Percentiles rank a stretch among this genome's conserved stretches.
phyloP scores from a whole-genome alignment of 2,797 vertebrate genomes.

The Parotocinclus haroldoi region DNA sequence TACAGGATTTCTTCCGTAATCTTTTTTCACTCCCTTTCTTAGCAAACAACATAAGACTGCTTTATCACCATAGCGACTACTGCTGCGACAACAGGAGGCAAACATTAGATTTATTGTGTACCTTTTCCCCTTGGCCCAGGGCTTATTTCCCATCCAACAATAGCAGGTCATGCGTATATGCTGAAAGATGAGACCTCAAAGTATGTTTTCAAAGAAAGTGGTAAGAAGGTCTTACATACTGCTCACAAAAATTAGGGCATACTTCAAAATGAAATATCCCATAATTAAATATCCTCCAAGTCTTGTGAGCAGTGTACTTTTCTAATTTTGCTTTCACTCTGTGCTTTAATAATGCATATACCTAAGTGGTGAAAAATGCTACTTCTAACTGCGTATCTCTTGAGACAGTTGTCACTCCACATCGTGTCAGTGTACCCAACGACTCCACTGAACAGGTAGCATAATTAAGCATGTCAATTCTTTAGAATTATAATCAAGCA shows the following conservation, averaged over 20 bases:
- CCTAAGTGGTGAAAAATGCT: too few relatives aligned
- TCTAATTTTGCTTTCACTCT: not conserved
- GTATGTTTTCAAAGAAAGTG: not conserved
- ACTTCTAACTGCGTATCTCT: too few relatives aligned
- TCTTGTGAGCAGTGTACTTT: too few relatives aligned
- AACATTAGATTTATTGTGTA: constrained; percentile 19
- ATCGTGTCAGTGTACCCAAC: too few relatives aligned
- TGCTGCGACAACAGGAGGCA: constrained; percentile 35
- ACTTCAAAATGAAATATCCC: too few relatives aligned
- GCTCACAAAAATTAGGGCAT: too few relatives aligned
- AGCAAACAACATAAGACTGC: constrained; percentile 19
- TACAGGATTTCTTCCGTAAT: constrained; percentile 5
- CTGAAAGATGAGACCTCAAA: not conserved
- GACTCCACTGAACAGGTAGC: too few relatives aligned
- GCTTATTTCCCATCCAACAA: constrained; percentile 20
- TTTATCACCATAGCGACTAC: constrained; percentile 47
- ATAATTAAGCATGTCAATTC: too few relatives aligned
- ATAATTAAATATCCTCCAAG: too few relatives aligned
- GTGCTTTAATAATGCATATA: too few relatives aligned
- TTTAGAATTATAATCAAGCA: too few relatives aligned
- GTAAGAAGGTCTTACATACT: not conserved
- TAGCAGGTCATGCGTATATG: constrained; percentile 15
- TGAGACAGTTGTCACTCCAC: too few relatives aligned
- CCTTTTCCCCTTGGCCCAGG: not conserved
- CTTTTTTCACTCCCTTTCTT: constrained; percentile 18